Evolutionary conservation across 2,888 invertebrate genomes (phyloP).

Genomic region (Herminia tarsipennalis): DNA sequence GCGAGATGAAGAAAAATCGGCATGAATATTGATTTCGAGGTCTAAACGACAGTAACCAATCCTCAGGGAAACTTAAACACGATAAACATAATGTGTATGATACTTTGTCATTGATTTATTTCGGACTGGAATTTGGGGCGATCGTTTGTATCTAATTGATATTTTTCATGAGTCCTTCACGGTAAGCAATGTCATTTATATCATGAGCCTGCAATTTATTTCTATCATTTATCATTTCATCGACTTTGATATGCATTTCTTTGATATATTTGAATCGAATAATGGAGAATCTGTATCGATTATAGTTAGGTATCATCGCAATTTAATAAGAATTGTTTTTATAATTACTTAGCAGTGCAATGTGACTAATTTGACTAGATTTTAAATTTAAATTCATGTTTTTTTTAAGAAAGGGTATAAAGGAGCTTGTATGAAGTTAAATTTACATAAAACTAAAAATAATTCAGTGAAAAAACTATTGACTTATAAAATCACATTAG

Average conservation of each 20-base stretch:
- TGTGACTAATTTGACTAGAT: too few species aligned
- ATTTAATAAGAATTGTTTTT: too few species aligned
- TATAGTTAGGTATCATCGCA: too few species aligned
- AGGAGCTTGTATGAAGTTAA: conserved; percentile 10
- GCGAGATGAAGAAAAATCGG: conserved; percentile 25
- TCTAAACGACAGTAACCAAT: conserved; percentile 38
- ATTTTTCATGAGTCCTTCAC: conserved; percentile 72
- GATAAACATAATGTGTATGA: conserved; percentile 52
- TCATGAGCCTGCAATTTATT: conserved; percentile 71
- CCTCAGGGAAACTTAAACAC: conserved; percentile 46
- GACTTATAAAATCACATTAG: not conserved
- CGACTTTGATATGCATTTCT: conserved; percentile 60
- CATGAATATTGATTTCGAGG: conserved; percentile 43
- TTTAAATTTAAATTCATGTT: too few species aligned
- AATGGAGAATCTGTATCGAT: too few species aligned
- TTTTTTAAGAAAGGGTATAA: conserved; percentile 9
- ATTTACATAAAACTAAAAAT: not conserved
- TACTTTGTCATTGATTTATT: conserved; percentile 62
- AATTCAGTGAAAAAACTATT: not conserved
- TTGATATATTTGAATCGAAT: too few species aligned
- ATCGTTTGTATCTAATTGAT: conserved; percentile 72
- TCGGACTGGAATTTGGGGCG: conserved; percentile 50
- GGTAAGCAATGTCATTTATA: conserved; percentile 71
- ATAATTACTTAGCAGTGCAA: too few species aligned
- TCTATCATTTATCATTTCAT: conserved; percentile 74